A percentile compares a stretch with the other conserved stretches of the same genome.
Conservation (phyloP, 2,888 invertebrate species). For the Nephrotoma appendiculata region DNA sequence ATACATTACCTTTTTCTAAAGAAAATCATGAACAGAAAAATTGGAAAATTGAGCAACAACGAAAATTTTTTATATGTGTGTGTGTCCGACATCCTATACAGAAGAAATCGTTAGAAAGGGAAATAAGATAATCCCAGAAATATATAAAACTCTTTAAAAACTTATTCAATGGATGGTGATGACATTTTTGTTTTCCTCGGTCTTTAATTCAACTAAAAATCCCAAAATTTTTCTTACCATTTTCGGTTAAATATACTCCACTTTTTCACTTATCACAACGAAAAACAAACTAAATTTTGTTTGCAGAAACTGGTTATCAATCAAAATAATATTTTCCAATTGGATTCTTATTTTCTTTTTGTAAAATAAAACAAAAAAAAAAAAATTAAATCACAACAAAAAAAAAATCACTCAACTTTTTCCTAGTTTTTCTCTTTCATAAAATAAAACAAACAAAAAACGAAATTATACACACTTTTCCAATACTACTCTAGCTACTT, state of each 20-base stretch:
- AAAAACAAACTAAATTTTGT: not conserved
- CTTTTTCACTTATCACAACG: not conserved
- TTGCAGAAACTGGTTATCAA: not conserved
- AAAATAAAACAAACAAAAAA: not conserved
- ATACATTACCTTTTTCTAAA: not conserved
- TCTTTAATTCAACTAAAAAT: not conserved
- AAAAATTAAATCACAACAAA: not conserved
- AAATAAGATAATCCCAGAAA: not conserved
- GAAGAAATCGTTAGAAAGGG: not conserved
- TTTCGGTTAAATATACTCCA: not conserved
- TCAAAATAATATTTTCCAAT: not conserved
- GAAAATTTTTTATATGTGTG: not conserved
- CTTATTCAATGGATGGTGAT: not conserved
- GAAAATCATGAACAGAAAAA: not conserved
- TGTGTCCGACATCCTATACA: not conserved
- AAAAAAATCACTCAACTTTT: not conserved
- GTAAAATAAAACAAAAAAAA: not conserved
- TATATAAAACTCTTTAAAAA: not conserved
- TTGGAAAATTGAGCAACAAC: not conserved
- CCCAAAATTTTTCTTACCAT: not conserved
- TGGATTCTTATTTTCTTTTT: not conserved
- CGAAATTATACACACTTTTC: not conserved
- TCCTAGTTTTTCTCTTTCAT: not conserved
- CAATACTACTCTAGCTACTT: not conserved
- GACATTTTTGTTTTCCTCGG: not conserved